A percentile compares a stretch with the other conserved stretches of the same genome.
Evolutionary conservation across 2,797 vertebrate genomes (phyloP).

Genomic region (Diplodus puntazzo): DNA sequence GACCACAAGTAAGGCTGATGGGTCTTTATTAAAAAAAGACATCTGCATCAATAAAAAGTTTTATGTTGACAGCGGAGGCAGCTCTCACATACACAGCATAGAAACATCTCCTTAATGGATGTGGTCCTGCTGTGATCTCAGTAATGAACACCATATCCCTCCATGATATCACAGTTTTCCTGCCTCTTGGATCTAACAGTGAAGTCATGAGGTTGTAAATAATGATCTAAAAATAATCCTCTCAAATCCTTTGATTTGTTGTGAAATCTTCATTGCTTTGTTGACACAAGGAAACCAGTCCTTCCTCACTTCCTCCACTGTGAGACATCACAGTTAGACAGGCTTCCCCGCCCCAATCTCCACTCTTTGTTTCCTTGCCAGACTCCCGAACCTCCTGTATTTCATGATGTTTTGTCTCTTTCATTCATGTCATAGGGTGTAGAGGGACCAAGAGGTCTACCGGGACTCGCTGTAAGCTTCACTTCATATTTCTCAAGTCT

Average conservation of each 20-base stretch:
- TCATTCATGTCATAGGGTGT: conserved; percentile 75
- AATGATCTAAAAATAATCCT: conserved; percentile 18
- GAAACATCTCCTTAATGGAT: conserved; percentile 3
- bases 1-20: conserved; percentile 76
- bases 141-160: conserved; percentile 19
- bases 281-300: background rate
- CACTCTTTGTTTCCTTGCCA: background rate
- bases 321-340: conserved; percentile 5
- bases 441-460: conserved; percentile 81
- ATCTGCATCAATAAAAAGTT: conserved; percentile 21
- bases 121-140: conserved; percentile 22
- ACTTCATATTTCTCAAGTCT: conserved; percentile 7
- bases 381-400: background rate
- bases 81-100: conserved; percentile 23
- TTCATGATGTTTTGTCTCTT: conserved; percentile 9
- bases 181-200: conserved; percentile 11
- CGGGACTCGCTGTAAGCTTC: conserved; percentile 79
- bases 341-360: background rate
- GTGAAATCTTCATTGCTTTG: conserved; percentile 9
- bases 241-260: conserved; percentile 9
- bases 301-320: background rate
- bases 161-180: conserved; percentile 12
- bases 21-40: background rate
- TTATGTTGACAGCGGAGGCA: conserved; percentile 25
- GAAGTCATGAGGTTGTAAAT: conserved; percentile 47